phyloP scores from a whole-genome alignment of 2,797 vertebrate species.

The Neopelma chrysocephalum region DNA sequence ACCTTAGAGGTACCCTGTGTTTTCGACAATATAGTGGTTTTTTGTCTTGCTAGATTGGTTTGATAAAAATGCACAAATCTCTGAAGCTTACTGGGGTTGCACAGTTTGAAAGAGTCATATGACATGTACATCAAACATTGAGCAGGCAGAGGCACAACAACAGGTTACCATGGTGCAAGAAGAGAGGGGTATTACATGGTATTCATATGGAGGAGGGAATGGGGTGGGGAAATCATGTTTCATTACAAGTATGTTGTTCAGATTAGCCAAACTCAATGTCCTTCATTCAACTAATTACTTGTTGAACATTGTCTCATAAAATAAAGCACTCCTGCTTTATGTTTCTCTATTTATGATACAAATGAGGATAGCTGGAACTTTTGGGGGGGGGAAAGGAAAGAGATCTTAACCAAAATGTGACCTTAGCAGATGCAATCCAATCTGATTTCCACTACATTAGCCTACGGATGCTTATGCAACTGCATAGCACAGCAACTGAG shows the following conservation, averaged over 20 bases:
- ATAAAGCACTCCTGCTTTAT: slow-evolving; percentile 19
- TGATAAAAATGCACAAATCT: neutral
- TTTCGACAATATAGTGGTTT: neutral
- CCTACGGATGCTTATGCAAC: slow-evolving; percentile 65
- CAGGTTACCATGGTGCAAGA: neutral
- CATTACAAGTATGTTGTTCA: neutral
- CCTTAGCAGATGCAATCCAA: slow-evolving; percentile 62
- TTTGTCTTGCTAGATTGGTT: neutral
- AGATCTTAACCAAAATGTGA: slow-evolving; percentile 56
- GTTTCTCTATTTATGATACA: slow-evolving; percentile 51
- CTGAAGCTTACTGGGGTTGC: neutral
- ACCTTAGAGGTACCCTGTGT: rapidly evolving
- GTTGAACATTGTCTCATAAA: slow-evolving; percentile 15
- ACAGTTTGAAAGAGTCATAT: neutral
- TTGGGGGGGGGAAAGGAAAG: neutral
- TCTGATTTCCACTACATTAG: slow-evolving; percentile 54
- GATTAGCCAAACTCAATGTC: slow-evolving; percentile 19
- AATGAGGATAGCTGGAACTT: slow-evolving; percentile 43
- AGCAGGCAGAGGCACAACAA: neutral
- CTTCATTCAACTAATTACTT: slow-evolving; percentile 19
- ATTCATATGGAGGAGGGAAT: neutral
- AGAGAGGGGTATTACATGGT: neutral
- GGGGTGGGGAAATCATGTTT: neutral
- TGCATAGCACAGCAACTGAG: slow-evolving; percentile 60
- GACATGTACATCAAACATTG: neutral